Evolutionary conservation across 1,140 invertebrate species (phyloP).

Genomic region (Rhopalosiphum padi): DNA sequence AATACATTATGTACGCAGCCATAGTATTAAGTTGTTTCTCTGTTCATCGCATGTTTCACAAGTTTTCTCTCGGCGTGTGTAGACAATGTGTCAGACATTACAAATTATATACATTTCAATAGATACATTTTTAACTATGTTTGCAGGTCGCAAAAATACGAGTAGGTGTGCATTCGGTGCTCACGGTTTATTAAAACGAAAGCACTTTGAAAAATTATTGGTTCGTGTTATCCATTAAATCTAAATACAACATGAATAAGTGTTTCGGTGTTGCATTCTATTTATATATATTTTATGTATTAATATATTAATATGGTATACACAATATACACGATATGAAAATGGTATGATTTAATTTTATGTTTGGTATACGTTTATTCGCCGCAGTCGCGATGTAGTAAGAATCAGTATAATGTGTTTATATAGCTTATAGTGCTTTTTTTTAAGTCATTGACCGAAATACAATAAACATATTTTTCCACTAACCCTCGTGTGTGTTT

Average conservation of each 20-base stretch:
- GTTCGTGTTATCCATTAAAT: neutral
- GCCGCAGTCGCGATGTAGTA: neutral
- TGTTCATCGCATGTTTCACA: neutral
- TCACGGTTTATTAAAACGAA: neutral
- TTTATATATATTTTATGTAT: neutral
- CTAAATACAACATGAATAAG: neutral
- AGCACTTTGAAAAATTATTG: neutral
- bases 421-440: neutral
- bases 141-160: neutral
- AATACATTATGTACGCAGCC: neutral
- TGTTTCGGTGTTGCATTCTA: neutral
- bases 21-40: neutral
- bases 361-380: neutral
- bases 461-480: neutral
- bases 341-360: neutral
- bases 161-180: neutral
- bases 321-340: neutral
- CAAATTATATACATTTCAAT: neutral
- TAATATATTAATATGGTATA: neutral
- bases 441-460: conserved; percentile 27
- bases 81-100: neutral
- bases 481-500: neutral
- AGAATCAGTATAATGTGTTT: neutral
- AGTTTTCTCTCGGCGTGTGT: neutral
- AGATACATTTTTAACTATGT: neutral